These are phyloP conservation scores for Anastatus disparis DNA, from an alignment of 1,140 invertebrate genomes.

Conservation along the genomic window DNA sequence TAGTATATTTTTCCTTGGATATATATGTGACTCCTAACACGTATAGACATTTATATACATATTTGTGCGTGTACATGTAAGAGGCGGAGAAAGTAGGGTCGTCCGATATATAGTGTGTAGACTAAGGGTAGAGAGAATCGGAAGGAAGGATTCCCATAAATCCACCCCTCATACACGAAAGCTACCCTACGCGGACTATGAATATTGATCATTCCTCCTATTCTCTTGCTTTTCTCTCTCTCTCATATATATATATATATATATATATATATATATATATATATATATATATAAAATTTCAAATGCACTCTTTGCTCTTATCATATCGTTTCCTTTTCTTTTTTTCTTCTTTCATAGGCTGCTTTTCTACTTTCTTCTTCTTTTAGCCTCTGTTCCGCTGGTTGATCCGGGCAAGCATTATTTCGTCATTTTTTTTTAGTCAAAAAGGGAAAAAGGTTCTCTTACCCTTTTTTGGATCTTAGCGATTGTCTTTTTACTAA, in stretches of 20 bases:
- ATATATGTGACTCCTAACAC: too few relatives aligned
- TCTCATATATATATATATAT: too few relatives aligned
- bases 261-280: too few relatives aligned
- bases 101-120: too few relatives aligned
- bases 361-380: slow-evolving; percentile 5
- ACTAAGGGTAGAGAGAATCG: slow-evolving; percentile 47
- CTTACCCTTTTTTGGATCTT: slow-evolving; percentile 3
- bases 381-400: background rate
- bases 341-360: background rate
- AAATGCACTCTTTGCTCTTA: slow-evolving; percentile 44
- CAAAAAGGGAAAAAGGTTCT: too few relatives aligned
- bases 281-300: too few relatives aligned
- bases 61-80: too few relatives aligned
- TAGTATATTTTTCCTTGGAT: too few relatives aligned
- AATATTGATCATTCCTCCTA: slow-evolving; percentile 63
- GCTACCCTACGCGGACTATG: slow-evolving; percentile 57
- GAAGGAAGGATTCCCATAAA: slow-evolving; percentile 65
- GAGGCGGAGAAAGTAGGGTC: slow-evolving; percentile 48
- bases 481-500: slow-evolving; percentile 30
- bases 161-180: slow-evolving; percentile 55
- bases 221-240: slow-evolving; percentile 35
- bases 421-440: slow-evolving; percentile 4
- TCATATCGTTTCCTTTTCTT: slow-evolving; percentile 35
- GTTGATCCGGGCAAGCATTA: background rate
- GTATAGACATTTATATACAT: too few relatives aligned